Evolutionary conservation across 2,797 vertebrate species (phyloP), one percentile per base, ranked within the genome.

Genomic region (Cyprinella venusta): DNA sequence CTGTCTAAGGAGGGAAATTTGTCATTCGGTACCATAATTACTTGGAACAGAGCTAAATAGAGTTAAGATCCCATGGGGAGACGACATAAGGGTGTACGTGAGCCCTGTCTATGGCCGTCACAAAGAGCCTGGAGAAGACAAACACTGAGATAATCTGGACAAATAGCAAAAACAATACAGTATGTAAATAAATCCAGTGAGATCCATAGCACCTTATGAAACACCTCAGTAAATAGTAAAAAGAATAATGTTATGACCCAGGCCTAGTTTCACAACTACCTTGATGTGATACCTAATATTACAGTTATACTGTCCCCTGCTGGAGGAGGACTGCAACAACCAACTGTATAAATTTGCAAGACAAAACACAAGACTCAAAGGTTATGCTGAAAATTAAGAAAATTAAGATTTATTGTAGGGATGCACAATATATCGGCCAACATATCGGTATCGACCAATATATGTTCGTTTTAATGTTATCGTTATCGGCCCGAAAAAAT

Each of bases 41-140:
- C 36, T 16, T 38, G 50, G 52, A 56, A 42, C 65, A 70, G 6
- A 69, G 13, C 50, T 38, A 79, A 54, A 79, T n/a, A 21, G 21
- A 42, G 30, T 50, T 33, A 50, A 24, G 63, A 79, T 59, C 33
- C 48, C 52, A 56, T 9, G n/a, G 50, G 72, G 24, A n/a, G 4
- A 36, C 7, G 45, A n/a, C 63, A 52, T 52, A 30, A 5, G 18
- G 18, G 19, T 50, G 36, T 26, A 78, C 42, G 10, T 50, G 42
- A 56, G 3, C 76, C 63, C 10, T 26, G n/a, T 40, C 33, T 54
- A 38, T 6, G 30, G 21, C 15, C 33, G 54, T 42, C 65, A 80
- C 33, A 56, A 68, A 19, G 24, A 40, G 48, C 24, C 18, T 26
- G 48, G 45, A 72, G 52, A 59, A 70, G 38, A 80, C 38, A 80